Conservation (phyloP, 2,888 invertebrate genomes). For the Halocaridina rubra region DNA sequence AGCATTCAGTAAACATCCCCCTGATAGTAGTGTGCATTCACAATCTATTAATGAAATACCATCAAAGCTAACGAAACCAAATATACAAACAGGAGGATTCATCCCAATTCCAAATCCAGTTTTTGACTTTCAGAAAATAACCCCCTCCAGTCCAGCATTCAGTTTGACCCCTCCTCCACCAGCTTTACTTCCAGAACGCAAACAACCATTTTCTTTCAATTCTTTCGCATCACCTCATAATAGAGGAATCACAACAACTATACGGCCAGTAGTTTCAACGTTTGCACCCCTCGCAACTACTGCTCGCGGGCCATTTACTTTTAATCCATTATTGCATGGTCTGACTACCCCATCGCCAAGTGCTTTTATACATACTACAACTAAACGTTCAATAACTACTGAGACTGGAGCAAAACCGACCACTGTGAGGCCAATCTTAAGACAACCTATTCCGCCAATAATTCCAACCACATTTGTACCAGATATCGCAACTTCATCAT, state of each 20-base stretch:
- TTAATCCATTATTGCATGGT: not conserved
- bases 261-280: too few relatives aligned
- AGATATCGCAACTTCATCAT: too few relatives aligned
- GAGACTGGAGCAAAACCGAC: not conserved
- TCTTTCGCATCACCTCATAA: too few relatives aligned
- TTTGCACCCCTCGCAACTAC: not conserved
- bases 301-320: not conserved
- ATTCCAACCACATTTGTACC: too few relatives aligned
- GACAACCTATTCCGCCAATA: too few relatives aligned
- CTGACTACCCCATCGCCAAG: not conserved
- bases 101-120: not conserved
- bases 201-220: not conserved
- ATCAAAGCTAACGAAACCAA: not conserved
- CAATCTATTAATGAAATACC: not conserved
- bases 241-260: not conserved
- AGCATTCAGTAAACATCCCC: not conserved
- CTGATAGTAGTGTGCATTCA: not conserved
- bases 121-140: too few relatives aligned
- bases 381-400: not conserved
- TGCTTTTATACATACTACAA: not conserved
- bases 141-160: too few relatives aligned
- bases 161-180: not conserved
- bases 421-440: not conserved
- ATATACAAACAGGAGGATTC: not conserved
- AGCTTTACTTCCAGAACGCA: not conserved